Conservation (phyloP, 2,797 vertebrate species). For the Setipinna tenuifilis region DNA sequence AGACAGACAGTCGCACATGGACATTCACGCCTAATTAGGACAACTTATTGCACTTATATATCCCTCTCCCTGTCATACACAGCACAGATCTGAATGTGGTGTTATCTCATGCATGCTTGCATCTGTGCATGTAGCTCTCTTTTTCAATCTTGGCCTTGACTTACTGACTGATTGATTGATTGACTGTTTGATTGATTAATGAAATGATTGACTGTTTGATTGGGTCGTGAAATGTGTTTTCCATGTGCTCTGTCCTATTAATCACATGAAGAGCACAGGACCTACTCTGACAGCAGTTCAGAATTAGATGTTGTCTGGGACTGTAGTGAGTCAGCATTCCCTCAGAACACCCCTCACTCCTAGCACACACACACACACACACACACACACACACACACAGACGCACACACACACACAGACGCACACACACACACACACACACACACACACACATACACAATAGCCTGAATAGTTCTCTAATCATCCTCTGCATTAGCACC, state of each 20-base stretch:
- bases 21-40: slow-evolving; percentile 10
- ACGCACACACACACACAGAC: slow-evolving; percentile 19
- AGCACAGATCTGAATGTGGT: neutral
- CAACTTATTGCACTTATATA: neutral
- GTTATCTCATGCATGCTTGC: neutral
- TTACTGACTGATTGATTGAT: no score
- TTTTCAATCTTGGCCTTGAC: slow-evolving; percentile 1
- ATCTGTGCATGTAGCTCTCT: neutral
- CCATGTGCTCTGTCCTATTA: neutral
- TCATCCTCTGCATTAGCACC: slow-evolving; percentile 61
- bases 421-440: neutral
- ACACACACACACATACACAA: slow-evolving; percentile 17
- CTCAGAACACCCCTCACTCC: neutral
- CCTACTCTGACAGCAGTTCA: neutral
- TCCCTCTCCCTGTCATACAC: neutral
- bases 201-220: no score
- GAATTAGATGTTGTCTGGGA: neutral
- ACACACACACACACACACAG: slow-evolving; percentile 8
- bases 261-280: neutral
- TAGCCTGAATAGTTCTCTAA: slow-evolving; percentile 43
- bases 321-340: neutral
- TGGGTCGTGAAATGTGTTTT: neutral
- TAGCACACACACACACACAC: slow-evolving; percentile 5
- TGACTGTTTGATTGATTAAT: no score
- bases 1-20: slow-evolving; percentile 15